Base-by-base conservation (phyloP, 2,797 vertebrate species). In the Anableps anableps region DNA sequence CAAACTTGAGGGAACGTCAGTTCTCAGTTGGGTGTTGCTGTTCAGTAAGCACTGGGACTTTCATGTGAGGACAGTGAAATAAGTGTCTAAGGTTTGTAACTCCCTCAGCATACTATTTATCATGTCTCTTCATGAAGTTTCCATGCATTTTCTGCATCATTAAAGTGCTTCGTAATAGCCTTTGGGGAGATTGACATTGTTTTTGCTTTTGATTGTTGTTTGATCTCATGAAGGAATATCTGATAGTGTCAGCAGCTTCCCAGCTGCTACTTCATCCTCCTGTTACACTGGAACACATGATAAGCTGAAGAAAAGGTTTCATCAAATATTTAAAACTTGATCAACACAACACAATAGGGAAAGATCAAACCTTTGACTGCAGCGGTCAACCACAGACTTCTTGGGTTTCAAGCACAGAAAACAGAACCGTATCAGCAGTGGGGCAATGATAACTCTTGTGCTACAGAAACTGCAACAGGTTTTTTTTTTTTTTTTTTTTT, bases 251-350 rank as follows among this genome's bases (percentile, higher is more conserved):
- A 82, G 82, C 86, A 90, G 94, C 91, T 79, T 94, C 86, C 88
- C 95, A 96, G 93, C 95, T 96, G 94, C 95, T 88, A 53, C 89
- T 89, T 85, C 80, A 76, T 90, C 90, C 88, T 95, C 93, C 88
- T 91, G 90, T 95, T 93, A 95, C 94, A 93, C 87, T 16, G 72
- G 82, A 90, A 94, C 87, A 84, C 85, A 88, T 90, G 82, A 91
- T 86, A 90, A 76, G 84, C 86, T 71, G 83, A 93, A 95, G 94
- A 95, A 96, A 95, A 93, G 93, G 84, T 76, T 86, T 75, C 94
- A 95, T 96, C 88, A 96, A 96, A 96, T 96, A 96, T 96, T 96
- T 93, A 96, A 86, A 85, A 86, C 80, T 89, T 91, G 93, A 95
- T 96, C 94, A 92, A 88, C 93, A 55, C 83, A 16, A 78, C 82